Percentiles rank a stretch among this genome's conserved stretches.
Conservation (phyloP, 1,140 invertebrate genomes). For the Zophobas atratus region DNA sequence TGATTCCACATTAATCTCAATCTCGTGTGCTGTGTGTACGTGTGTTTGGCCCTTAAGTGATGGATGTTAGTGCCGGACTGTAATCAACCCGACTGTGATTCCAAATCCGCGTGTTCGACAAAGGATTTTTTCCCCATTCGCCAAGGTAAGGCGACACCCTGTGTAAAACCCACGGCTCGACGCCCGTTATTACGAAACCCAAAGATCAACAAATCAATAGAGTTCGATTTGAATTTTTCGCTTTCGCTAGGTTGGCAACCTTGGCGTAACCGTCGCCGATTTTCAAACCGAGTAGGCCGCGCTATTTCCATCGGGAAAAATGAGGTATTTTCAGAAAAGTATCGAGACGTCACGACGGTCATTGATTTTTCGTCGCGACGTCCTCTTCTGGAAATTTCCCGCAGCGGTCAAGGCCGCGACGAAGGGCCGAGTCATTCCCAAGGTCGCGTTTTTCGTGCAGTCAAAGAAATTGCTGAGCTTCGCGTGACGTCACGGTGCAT, state of each 20-base stretch:
- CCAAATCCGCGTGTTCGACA: background rate
- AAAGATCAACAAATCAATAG: slow-evolving; percentile 5
- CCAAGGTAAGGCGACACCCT: background rate
- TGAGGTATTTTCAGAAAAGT: background rate
- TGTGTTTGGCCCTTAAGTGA: slow-evolving; percentile 4
- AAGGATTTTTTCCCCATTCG: slow-evolving; percentile 15
- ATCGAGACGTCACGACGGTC: slow-evolving; percentile 15
- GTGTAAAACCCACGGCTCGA: background rate
- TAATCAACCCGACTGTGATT: background rate
- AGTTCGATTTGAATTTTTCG: slow-evolving; percentile 16
- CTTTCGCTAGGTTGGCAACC: slow-evolving; percentile 14
- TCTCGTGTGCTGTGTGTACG: slow-evolving; percentile 2
- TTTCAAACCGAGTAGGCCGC: background rate
- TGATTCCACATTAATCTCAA: background rate
- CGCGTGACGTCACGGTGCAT: slow-evolving; percentile 24
- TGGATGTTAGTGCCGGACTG: background rate
- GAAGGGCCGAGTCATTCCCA: background rate
- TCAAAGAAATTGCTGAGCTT: background rate
- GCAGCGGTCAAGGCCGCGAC: slow-evolving; percentile 23
- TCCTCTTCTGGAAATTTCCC: slow-evolving; percentile 10
- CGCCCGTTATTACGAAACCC: background rate
- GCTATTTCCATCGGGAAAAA: background rate
- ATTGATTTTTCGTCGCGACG: slow-evolving; percentile 24
- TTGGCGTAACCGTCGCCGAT: slow-evolving; percentile 16
- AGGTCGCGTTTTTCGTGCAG: background rate